Evolutionary conservation across 2,113 vertebrate species (phyloP), one percentile per base, ranked within the genome.

Genomic region (Zosterops hypoxanthus): DNA sequence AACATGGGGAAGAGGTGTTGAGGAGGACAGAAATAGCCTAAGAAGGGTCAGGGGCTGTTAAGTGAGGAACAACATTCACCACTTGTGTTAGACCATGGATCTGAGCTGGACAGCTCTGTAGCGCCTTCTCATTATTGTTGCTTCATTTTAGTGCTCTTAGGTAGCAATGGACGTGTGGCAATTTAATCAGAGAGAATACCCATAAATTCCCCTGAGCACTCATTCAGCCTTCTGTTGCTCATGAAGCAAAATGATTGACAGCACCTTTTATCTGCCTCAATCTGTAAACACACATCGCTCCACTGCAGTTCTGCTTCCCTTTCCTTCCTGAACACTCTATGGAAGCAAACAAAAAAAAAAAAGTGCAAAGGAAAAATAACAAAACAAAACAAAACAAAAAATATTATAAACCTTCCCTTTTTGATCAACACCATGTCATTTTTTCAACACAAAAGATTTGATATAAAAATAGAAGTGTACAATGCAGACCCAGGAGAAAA

Each of bases 321-420:
- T 81, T 77, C 29, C 44, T 52, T 64, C 82, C 49, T 28, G n/a
- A 44, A 39, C 5, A 12, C 14, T 12, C 50, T 24, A 23, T 0
- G 0, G 25, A 81, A 69, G 18, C 9, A 28, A 59, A 34, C 41
- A 42, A 56, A 8, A 46, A 36, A 33, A 29, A 11, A 24, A 7
- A 7, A 36, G 14, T 17, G 2, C 2, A 12, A 71, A 79, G 2
- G 0, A 1, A 33, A 1, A 44, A 79, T 39, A 39, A 12, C 33
- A 75, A 65, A 11, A 39, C 39, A 39, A 39, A 39, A 39, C 39
- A 39, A 39, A 39, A 36, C 36, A 36, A 39, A 39, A 39, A 39
- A 39, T 39, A 12, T 4, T 39, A 15, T 33, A 57, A 59, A 53
- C 53, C 0, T 5, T 10, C 4, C 21, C 5, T 41, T 60, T 82